Conservation (phyloP, 2,113 vertebrate genomes). For the Misgurnus mizolepis region DNA sequence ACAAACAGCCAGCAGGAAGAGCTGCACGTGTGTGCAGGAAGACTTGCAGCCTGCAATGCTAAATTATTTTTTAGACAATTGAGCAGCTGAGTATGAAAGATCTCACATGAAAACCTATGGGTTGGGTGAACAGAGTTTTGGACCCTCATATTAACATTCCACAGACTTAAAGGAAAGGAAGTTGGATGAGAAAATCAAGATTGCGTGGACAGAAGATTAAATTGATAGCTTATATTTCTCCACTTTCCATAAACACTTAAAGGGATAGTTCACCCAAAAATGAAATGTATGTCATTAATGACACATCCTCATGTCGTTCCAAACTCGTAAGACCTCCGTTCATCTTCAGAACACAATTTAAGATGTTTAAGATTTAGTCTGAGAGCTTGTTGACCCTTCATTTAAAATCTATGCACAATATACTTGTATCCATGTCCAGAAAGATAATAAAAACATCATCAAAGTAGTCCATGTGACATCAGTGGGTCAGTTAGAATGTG, state of each 20-base stretch:
- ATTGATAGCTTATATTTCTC: constrained; percentile 5
- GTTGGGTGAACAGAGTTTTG: not conserved
- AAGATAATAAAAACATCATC: too few species aligned
- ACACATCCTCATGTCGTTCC: too few species aligned
- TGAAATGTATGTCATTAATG: too few species aligned
- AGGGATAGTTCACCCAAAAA: too few species aligned
- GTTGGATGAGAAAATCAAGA: constrained; percentile 30
- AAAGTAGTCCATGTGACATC: too few species aligned
- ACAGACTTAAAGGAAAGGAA: not conserved
- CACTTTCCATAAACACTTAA: not conserved
- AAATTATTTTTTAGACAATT: constrained; percentile 44
- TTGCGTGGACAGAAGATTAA: constrained; percentile 8
- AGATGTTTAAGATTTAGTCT: too few species aligned
- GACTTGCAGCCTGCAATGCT: constrained; percentile 19
- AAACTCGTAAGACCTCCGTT: too few species aligned
- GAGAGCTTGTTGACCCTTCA: too few species aligned
- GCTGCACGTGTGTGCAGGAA: constrained; percentile 29
- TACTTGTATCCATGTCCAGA: too few species aligned
- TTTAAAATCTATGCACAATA: too few species aligned
- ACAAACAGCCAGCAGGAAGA: constrained; percentile 57
- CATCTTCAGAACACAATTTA: too few species aligned
- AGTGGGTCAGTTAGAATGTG: too few species aligned
- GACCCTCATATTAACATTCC: not conserved
- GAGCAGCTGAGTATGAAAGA: constrained; percentile 39
- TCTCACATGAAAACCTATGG: constrained; percentile 16